Evolutionary conservation across 1,140 invertebrate species (phyloP).

Genomic region (Heliothis subflexa): DNA sequence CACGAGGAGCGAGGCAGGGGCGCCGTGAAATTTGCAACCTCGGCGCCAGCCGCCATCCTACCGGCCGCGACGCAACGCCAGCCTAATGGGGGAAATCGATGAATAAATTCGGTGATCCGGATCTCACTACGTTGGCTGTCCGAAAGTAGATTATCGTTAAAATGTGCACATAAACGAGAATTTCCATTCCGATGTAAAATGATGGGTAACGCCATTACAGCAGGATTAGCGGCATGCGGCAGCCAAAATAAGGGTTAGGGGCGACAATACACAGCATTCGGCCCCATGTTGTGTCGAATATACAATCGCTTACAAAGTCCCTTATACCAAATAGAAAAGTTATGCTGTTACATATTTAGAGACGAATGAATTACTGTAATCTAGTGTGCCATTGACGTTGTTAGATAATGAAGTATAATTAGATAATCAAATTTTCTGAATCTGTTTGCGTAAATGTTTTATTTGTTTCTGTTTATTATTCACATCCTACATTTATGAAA

Average conservation of each 20-base stretch:
- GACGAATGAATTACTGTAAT: not conserved
- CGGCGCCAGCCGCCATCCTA: conserved; percentile 64
- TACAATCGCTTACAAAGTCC: not conserved
- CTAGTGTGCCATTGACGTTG: not conserved
- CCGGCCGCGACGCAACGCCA: conserved; percentile 56
- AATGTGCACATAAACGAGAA: conserved; percentile 44
- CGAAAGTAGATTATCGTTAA: conserved; percentile 51
- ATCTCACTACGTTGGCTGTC: conserved; percentile 45
- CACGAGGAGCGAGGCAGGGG: conserved; percentile 60
- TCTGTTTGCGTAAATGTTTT: not conserved
- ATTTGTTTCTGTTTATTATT: conserved; percentile 8
- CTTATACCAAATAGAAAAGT: not conserved
- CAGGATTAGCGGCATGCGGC: conserved; percentile 5
- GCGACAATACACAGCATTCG: not conserved
- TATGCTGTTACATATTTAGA: not conserved
- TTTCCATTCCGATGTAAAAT: conserved; percentile 7
- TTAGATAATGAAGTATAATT: not conserved
- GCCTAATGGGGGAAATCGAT: conserved; percentile 66
- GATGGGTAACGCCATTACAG: not conserved
- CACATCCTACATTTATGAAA: conserved; percentile 13
- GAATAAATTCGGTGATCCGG: conserved; percentile 66
- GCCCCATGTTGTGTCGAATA: not conserved
- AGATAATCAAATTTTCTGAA: not conserved
- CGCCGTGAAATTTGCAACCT: conserved; percentile 72
- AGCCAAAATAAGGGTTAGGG: not conserved